Base-by-base conservation (phyloP, 2,797 vertebrate species). In the Podargus strigoides region DNA sequence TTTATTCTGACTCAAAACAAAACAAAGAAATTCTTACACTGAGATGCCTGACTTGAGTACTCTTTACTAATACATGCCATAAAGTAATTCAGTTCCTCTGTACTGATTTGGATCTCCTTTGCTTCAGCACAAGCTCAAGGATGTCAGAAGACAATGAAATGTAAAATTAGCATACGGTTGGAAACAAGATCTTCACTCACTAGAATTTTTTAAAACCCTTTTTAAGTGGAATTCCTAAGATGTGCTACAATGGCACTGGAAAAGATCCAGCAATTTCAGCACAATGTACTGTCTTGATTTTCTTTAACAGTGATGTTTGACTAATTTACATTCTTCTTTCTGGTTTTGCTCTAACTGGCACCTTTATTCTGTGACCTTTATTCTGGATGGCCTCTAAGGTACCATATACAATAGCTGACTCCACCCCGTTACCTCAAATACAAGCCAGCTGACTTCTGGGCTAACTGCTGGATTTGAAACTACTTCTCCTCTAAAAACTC, bases 301-400 rank as follows among this genome's bases (percentile, higher is more conserved):
- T 90, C 44, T 90, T 53, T 60, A 72, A 74, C 30, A 39, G 59
- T 62, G 47, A 81, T 1, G 24, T 82, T 82, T 79, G 72, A 87
- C 66, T 81, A 82, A 90, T 90, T 88, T 91, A 93, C 18, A 46
- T 44, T 89, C 76, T 86, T 69, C 47, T 91, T 96, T 74, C 32
- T 79, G 41, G n/a, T 68, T 93, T 89, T 95, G 44, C 28, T 72
- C 70, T 92, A 87, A 80, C 86, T 59, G 60, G 56, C 52, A 89
- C 66, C 80, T 95, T 87, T 95, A 90, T 80, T 90, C 90, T 4
- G 2, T 75, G 88, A 94, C 76, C 75, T 89, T 95, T 89, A 87
- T 67, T 92, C 59, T 80, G 68, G 36, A 90, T 72, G 58, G 69
- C 49, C 87, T 88, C 53, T 63, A 59, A 79, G 88, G 69, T 64